Evolutionary conservation across 2,888 invertebrate species (phyloP), one percentile per base, ranked within the genome.

Genomic region (Emesis russula): DNA sequence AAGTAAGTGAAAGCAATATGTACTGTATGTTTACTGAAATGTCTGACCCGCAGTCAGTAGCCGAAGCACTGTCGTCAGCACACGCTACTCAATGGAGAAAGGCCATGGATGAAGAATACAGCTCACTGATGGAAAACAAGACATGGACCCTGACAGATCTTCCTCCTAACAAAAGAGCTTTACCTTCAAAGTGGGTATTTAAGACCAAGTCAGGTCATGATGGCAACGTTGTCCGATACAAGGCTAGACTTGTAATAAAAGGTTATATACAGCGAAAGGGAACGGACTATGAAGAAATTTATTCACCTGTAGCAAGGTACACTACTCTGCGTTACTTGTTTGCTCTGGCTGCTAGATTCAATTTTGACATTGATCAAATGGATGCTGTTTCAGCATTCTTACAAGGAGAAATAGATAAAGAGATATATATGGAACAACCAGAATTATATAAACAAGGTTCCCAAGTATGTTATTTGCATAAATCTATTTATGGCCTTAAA

Each of bases 241-340:
- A 92, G 58, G 93, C 94, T 0, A 87, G 93, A 74, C 74, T 94
- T 0, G 92, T 93, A 0, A 90, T 93, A 13, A 95, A 93, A 87
- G 92, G 94, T 0, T 94, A 81, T 75, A 66, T 74, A 11, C 93
- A 94, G 78, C 83, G n/a, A 81, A 81, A 77, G 63, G 86, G 86
- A 53, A 87, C 11, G 13, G 90, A 92, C 31, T 93, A 92, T 73
- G 25, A 89, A 7, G 88, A 94, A 44, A 58, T 86, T 5, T 94
- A 85, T 75, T 81, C 93, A 4, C 94, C 94, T 6, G 95, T 94
- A 7, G 92, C 91, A 1, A 88, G 91, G 1, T 91, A 92, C 58
- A 87, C 91, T 63, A 81, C 91, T 66, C 66, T 92, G 18, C 88
- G 89, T 15, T 90, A 82, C 66, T 70, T 85, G n/a, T 70, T 90